A percentile compares a stretch with the other conserved stretches of the same genome.
Evolutionary conservation across 2,797 vertebrate species (phyloP).

Genomic region (Pachyuromys duprasi): DNA sequence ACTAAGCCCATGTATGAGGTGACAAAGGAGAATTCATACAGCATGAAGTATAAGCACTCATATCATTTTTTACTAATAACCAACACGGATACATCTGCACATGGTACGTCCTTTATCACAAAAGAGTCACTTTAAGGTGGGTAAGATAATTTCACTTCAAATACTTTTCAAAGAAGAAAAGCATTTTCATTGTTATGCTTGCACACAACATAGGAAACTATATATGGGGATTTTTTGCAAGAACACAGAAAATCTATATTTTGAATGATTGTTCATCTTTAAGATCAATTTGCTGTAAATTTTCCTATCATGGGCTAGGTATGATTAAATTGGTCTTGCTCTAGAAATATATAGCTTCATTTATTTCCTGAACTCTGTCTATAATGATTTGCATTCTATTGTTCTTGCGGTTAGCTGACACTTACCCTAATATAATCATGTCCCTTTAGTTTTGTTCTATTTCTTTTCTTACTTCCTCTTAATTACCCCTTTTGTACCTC

Average conservation of each 20-base stretch:
- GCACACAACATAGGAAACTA: background rate
- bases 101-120: background rate
- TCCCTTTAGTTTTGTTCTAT: slow-evolving; percentile 84
- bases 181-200: background rate
- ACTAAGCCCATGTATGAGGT: background rate
- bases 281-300: slow-evolving; percentile 66
- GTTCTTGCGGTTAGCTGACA: slow-evolving; percentile 81
- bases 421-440: slow-evolving; percentile 81
- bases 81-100: background rate
- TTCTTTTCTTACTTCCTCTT: slow-evolving; percentile 82
- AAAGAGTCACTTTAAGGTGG: background rate
- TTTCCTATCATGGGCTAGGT: slow-evolving; percentile 52
- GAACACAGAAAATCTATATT: background rate
- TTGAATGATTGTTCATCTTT: background rate
- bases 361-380: slow-evolving; percentile 77
- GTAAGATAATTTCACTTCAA: slow-evolving; percentile 7
- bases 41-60: background rate
- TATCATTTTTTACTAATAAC: background rate
- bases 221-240: background rate
- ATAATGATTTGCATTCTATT: slow-evolving; percentile 79
- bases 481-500: slow-evolving; percentile 87
- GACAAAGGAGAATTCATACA: background rate
- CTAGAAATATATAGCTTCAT: slow-evolving; percentile 64
- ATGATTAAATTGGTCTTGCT: slow-evolving; percentile 78
- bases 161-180: background rate